Evolutionary conservation across 2,113 vertebrate genomes (phyloP).

Genomic region (Myanophis thanlyinensis): DNA sequence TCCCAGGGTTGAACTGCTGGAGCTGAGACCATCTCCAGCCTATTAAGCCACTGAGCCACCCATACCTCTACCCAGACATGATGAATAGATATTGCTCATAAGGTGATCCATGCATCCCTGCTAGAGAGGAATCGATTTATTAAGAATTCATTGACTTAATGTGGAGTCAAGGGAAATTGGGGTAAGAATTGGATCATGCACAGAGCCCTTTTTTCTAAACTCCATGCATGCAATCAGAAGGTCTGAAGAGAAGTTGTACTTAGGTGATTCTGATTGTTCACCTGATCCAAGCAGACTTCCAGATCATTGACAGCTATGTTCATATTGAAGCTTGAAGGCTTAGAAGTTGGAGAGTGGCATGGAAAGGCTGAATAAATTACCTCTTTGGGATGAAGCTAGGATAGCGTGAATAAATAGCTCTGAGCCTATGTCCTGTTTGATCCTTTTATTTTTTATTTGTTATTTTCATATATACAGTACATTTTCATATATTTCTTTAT

Average conservation of each 20-base stretch:
- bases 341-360: neutral
- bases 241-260: neutral
- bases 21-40: neutral
- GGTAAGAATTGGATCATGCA: neutral
- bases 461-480: neutral
- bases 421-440: neutral
- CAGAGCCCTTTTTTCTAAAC: neutral
- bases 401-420: neutral
- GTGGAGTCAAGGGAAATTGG: neutral
- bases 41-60: neutral
- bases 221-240: neutral
- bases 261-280: neutral
- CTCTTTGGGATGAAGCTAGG: neutral
- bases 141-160: neutral
- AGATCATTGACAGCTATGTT: neutral
- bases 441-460: neutral
- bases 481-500: neutral
- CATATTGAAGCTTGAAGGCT: neutral
- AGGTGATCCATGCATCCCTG: neutral
- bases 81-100: neutral
- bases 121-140: neutral
- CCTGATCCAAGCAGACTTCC: neutral
- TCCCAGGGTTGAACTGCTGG: neutral
- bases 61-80: neutral
- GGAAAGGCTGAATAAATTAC: neutral